Conservation (phyloP, 2,888 invertebrate species). For the Camptogramma bilineatum region DNA sequence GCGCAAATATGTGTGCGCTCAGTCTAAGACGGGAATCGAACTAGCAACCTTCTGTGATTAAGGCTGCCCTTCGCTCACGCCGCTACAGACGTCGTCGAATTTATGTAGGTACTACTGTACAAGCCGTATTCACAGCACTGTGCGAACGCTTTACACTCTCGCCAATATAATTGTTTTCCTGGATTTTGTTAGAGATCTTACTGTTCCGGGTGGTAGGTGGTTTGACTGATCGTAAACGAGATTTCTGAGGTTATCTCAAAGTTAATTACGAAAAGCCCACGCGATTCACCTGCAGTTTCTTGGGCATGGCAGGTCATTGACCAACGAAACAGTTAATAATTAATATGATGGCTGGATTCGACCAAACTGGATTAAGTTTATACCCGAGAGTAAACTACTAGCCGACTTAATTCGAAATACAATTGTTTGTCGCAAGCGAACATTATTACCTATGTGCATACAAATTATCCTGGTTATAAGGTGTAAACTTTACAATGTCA, state of each 20-base stretch:
- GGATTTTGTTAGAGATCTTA: slow-evolving; percentile 5
- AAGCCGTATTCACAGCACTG: background rate
- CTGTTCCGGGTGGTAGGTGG: slow-evolving; percentile 26
- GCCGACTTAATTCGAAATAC: no score
- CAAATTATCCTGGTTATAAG: no score
- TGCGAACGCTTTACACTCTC: background rate
- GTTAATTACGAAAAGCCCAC: background rate
- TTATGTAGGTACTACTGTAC: no score
- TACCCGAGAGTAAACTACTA: no score
- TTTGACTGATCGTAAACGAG: slow-evolving; percentile 8
- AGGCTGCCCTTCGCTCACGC: no score
- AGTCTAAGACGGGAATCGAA: background rate
- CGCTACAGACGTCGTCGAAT: no score
- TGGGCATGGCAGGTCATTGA: background rate
- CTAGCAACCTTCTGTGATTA: background rate
- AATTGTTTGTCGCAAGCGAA: no score
- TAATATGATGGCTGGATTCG: background rate
- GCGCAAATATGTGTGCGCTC: background rate
- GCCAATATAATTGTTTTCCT: slow-evolving; percentile 7
- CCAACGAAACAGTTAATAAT: background rate
- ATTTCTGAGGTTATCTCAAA: slow-evolving; percentile 1
- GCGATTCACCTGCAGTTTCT: background rate
- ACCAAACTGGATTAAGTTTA: no score
- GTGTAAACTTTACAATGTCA: no score
- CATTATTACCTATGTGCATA: no score